Evolutionary conservation across 2,113 vertebrate species (phyloP).

Genomic region (Eubucco bourcierii): DNA sequence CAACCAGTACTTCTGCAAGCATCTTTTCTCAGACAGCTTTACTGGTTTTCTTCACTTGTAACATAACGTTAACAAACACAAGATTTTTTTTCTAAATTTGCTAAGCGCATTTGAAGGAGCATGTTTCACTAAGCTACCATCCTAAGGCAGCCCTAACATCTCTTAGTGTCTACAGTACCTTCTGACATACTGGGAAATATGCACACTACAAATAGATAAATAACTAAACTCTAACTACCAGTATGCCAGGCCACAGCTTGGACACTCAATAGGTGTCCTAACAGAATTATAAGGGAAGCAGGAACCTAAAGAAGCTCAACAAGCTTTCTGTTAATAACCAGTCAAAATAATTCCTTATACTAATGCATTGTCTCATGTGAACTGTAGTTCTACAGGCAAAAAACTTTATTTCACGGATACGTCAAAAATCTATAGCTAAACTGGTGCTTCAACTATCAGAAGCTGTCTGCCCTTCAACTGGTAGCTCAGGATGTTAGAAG

Average conservation of each 20-base stretch:
- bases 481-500: background rate
- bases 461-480: background rate
- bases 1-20: background rate
- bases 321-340: background rate
- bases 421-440: background rate
- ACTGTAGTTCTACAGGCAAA: background rate
- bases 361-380: background rate
- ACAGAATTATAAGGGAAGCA: background rate
- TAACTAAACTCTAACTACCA: background rate
- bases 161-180: background rate
- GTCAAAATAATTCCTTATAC: background rate
- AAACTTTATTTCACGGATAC: background rate
- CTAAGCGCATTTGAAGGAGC: background rate
- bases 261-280: background rate
- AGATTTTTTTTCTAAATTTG: background rate
- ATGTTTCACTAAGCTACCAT: background rate
- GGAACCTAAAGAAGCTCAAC: background rate
- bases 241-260: background rate
- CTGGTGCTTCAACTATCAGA: background rate
- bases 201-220: background rate
- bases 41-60: conserved; percentile 18
- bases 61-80: conserved; percentile 4
- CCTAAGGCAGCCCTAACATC: background rate
- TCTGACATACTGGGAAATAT: background rate
- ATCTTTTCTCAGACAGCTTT: background rate